These are phyloP conservation scores for Celastrina argiolus DNA, from an alignment of 2,888 invertebrate species.

Conservation along the genomic window DNA sequence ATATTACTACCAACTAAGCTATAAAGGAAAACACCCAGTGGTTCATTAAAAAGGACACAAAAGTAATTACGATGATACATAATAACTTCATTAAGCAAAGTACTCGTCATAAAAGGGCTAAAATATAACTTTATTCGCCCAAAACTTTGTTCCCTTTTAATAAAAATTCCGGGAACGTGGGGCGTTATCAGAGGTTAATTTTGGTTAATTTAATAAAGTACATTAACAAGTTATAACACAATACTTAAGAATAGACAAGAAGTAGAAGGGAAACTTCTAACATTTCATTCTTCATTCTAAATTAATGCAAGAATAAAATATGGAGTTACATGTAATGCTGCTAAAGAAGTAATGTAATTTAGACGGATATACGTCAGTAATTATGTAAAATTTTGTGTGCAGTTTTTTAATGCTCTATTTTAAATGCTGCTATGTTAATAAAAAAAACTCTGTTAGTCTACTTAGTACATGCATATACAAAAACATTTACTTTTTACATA, in stretches of 20 bases:
- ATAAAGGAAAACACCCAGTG: background rate
- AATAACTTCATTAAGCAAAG: background rate
- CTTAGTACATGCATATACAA: no score
- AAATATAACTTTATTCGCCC: background rate
- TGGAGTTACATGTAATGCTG: no score
- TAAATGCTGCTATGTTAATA: no score
- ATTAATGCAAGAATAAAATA: no score
- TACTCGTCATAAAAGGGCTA: background rate
- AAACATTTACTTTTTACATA: no score
- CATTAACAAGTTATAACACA: slow-evolving; percentile 13
- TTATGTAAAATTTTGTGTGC: no score
- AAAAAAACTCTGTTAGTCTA: no score
- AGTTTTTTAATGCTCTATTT: no score
- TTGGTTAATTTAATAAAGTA: slow-evolving; percentile 15
- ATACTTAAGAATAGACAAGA: background rate
- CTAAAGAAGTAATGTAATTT: no score
- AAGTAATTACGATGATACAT: background rate
- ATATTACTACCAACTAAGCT: background rate
- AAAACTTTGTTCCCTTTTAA: background rate
- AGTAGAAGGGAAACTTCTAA: background rate
- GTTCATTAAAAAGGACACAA: background rate
- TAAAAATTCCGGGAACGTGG: background rate
- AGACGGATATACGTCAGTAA: no score
- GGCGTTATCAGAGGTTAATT: slow-evolving; percentile 18
- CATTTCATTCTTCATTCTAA: no score